Evolutionary conservation across 2,113 vertebrate species (phyloP), one percentile per base, ranked within the genome.

Genomic region (Laterallus jamaicensis): DNA sequence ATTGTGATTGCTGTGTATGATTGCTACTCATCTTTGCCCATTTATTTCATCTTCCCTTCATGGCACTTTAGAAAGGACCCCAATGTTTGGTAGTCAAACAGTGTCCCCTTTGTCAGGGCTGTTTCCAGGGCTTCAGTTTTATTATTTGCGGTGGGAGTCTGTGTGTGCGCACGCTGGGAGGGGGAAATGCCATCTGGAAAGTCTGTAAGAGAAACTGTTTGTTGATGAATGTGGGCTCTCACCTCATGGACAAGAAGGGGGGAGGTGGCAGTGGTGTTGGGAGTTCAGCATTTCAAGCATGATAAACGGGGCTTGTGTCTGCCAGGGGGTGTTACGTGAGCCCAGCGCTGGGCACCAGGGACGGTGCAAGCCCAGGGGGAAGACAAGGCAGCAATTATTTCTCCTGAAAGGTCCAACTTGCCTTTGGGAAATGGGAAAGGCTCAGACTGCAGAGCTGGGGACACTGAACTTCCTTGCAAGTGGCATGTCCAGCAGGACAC

Each of bases 161-260:
- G 69, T 35, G 47, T 59, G 69, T 59, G 74, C n/a, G 74, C 11
- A 5, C 0, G 1, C 66, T 7, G 37, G 63, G 91, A 92, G 73
- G 73, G 73, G 83, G 52, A 93, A 92, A 92, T 78, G 71, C 95
- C 86, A 70, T 66, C 91, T 94, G 87, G 63, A 93, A 90, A 82
- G 90, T 83, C 80, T 90, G 59, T 87, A 31, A 93, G 56, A 96
- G 82, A 63, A 88, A 31, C 88, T 82, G 80, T 95, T 96, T 92
- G 90, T 88, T 8, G 3, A 77, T 95, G 92, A 96, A 96, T 92
- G 86, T 92, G 66, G 85, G 82, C 89, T 95, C 95, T 96, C 74
- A 92, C 88, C 93, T 97, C 93, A 17, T 0, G 2, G 86, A 52
- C 83, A 10, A 24, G 75, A 12, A 17, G 52, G 3, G 60, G 54